Evolutionary conservation across 1,140 invertebrate species (phyloP).

Genomic region (Orussus abietinus): DNA sequence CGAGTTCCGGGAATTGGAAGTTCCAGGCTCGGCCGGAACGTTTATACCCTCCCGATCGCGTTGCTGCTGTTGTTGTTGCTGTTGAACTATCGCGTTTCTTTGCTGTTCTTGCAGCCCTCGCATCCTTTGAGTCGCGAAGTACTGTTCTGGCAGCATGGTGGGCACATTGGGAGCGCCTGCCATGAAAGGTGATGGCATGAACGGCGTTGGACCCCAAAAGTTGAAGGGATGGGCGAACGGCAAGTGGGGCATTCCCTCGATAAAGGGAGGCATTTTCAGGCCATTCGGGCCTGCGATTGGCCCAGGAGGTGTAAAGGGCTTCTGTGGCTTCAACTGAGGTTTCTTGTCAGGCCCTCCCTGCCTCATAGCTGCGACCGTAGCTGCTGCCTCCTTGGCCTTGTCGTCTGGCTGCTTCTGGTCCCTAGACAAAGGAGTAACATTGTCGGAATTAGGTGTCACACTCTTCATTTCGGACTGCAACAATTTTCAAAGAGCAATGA

Average conservation of each 20-base stretch:
- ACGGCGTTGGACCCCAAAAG: constrained; percentile 59
- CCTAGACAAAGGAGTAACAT: constrained; percentile 30
- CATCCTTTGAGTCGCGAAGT: constrained; percentile 79
- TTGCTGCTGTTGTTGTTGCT: constrained; percentile 30
- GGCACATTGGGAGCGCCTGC: constrained; percentile 49
- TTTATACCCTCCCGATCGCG: constrained; percentile 26
- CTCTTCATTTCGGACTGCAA: too few relatives aligned
- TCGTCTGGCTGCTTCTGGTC: constrained; percentile 52
- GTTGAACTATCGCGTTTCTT: constrained; percentile 35
- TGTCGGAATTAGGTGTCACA: too few relatives aligned
- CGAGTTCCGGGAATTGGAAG: constrained; percentile 36
- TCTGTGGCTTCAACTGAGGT: constrained; percentile 57
- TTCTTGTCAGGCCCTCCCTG: constrained; percentile 54
- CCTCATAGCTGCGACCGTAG: constrained; percentile 48
- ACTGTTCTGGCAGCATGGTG: constrained; percentile 59
- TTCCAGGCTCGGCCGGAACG: constrained; percentile 43
- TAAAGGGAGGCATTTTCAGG: constrained; percentile 62
- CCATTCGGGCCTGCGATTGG: constrained; percentile 59
- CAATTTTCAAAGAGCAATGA: too few relatives aligned
- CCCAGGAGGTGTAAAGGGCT: constrained; percentile 59
- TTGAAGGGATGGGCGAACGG: constrained; percentile 62
- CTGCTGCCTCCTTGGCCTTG: constrained; percentile 47
- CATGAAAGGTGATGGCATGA: constrained; percentile 63
- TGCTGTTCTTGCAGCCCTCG: constrained; percentile 71
- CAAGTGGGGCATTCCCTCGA: constrained; percentile 54